phyloP scores from a whole-genome alignment of 2,113 vertebrate species.

The Fukomys damarensis region DNA sequence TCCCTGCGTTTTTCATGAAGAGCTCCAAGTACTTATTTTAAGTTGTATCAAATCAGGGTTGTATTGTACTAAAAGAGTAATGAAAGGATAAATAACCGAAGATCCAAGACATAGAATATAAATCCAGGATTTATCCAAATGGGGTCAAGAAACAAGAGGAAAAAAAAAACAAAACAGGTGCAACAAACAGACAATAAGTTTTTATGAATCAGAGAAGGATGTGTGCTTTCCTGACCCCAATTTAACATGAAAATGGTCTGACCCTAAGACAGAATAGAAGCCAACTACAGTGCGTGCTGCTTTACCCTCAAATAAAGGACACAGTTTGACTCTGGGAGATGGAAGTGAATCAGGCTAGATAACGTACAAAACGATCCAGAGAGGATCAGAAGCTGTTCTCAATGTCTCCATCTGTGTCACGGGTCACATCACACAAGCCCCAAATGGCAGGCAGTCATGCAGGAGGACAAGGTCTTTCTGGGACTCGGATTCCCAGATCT shows the following conservation, averaged over 20 bases:
- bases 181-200: constrained; percentile 23
- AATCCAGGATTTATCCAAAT: neutral
- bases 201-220: neutral
- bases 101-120: neutral
- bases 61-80: neutral
- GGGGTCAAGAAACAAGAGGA: neutral
- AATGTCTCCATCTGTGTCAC: neutral
- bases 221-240: neutral
- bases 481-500: neutral
- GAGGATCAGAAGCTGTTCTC: neutral
- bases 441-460: no score
- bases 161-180: neutral
- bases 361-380: neutral
- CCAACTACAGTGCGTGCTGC: neutral
- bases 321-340: neutral
- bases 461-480: neutral
- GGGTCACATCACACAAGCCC: neutral
- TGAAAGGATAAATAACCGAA: neutral
- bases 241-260: constrained; percentile 1
- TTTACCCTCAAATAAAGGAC: neutral
- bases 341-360: neutral
- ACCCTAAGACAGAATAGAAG: neutral
- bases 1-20: neutral
- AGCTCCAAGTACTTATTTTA: neutral
- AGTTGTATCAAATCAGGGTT: neutral